Base-by-base conservation (phyloP, 2,888 invertebrate species). In the Cephus rjabovi region DNA sequence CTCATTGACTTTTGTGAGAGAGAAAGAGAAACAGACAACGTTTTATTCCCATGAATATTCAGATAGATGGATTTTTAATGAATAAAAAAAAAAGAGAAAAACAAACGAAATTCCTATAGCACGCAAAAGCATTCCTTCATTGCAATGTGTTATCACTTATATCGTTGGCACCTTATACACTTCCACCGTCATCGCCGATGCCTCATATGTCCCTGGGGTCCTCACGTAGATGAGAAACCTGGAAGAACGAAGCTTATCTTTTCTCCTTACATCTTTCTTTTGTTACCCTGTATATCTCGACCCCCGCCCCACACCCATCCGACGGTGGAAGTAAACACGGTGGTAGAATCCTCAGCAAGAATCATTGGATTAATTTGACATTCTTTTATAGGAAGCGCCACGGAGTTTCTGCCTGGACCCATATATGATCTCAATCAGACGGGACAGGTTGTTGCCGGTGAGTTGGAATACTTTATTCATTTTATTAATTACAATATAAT, bases 401-500 rank as follows among this genome's bases (percentile, higher is more conserved):
- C 90, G 83, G 92, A 93, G 83, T 95, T 94, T 92, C 93, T 95
- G 90, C 93, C 95, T 87, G 94, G 95, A 89, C 96, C 96, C 87
- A 94, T 96, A 91, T 95, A 96, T 93, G 97, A 97, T 93, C 93
- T 97, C 90, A 95, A 95, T 90, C 98, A 98, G 93, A 94, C 94
- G 85, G 98, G 98, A 84, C 96, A 97, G 92, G 96, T 98, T 85
- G 94, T 95, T 92, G 95, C 95, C 89, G 97, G 97, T 96, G 92
- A 92, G 89, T 87, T 56, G 2, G 12, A 71, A 1, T 3, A 15
- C 12, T 23, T 33, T 23, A 71, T 71, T 31, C 0, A 30, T 71
- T 71, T 33, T 9, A 37, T 30, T 3, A 73, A 74, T 74, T 12
- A 77, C 40, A 30, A 31, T 34, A 34, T 23, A 33, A 71, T 9